phyloP scores from a whole-genome alignment of 2,888 invertebrate species.

The Luperina nickerlii region DNA sequence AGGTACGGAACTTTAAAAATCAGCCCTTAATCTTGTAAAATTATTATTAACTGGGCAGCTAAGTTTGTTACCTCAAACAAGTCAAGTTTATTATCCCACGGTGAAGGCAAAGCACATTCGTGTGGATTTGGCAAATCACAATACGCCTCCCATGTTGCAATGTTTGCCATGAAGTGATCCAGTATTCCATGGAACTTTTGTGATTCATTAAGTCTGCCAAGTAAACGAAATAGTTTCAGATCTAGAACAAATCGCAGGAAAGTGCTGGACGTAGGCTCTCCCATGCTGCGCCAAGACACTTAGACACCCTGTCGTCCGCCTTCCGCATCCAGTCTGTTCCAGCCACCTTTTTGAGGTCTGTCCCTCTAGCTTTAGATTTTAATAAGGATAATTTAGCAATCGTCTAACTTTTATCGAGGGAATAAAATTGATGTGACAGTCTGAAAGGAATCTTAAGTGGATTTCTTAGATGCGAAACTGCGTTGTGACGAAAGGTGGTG shows the following conservation, averaged over 20 bases:
- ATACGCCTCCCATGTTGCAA: slow-evolving; percentile 92
- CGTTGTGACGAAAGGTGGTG: not conserved
- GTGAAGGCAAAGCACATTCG: slow-evolving; percentile 91
- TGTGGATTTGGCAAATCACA: slow-evolving; percentile 95
- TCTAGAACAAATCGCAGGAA: not conserved
- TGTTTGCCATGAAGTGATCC: slow-evolving; percentile 91
- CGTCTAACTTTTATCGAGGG: not conserved
- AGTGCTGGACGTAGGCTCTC: not conserved
- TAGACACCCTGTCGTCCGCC: no score
- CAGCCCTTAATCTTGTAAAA: not conserved
- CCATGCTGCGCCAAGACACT: no score
- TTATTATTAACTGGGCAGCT: not conserved
- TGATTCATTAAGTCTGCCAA: slow-evolving; percentile 85
- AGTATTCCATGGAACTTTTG: slow-evolving; percentile 91
- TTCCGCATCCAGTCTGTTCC: no score
- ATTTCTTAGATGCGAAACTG: no score
- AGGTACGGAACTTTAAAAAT: no score
- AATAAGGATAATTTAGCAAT: not conserved
- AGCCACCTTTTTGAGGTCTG: no score
- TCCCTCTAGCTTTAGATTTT: no score
- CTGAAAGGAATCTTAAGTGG: not conserved
- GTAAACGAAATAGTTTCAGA: slow-evolving; percentile 15
- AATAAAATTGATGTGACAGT: not conserved
- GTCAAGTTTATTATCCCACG: slow-evolving; percentile 92
- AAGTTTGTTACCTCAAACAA: slow-evolving; percentile 88